Evolutionary conservation across 2,888 invertebrate species (phyloP), one percentile per base, ranked within the genome.

Genomic region (Timema podura): DNA sequence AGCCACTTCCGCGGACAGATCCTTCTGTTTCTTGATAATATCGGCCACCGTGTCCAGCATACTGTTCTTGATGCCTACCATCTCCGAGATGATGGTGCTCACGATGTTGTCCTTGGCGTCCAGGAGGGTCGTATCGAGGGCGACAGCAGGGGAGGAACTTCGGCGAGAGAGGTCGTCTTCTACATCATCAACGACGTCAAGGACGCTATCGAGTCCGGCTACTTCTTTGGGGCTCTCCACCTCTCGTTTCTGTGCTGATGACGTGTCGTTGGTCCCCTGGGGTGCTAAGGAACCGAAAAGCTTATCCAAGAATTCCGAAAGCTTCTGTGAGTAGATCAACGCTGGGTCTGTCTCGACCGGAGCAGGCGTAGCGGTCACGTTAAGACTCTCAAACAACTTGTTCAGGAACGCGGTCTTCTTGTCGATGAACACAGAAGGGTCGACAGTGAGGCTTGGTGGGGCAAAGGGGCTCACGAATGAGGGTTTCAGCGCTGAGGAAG

Each of bases 351-450:
- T 66, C 45, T 67, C 65, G 2, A 68, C 70, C n/a, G 68, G 7
- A 7, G 65, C 54, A 65, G 74, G 16, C 51, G 65, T 9, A 5
- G 78, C 76, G 30, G 74, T 78, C 0, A 78, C 78, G 2, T 78
- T 78, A 7, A 78, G 72, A 70, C 72, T 79, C 54, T 76, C 77
- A 71, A 80, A 80, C n/a, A 80, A 72, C 7, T 75, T 75, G 64
- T 79, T 78, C 44, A 80, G 72, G 67, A 80, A 80, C 9, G 75
- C 71, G 5, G 77, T 74, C 68, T 79, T 80, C 69, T 80, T 80
- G 7, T 76, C 70, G 2, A 76, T 76, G 16, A 78, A 77, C 6
- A 44, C 65, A 44, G 66, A 69, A 15, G 69, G 69, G 30, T 69
- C 69, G 16, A 69, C 69, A 16, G 48, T 54, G 16, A 61, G 68